Percentiles rank a stretch among this genome's conserved stretches.
phyloP scores from a whole-genome alignment of 37 sponge, comb jelly and placozoan species.

The Ianthella basta region DNA sequence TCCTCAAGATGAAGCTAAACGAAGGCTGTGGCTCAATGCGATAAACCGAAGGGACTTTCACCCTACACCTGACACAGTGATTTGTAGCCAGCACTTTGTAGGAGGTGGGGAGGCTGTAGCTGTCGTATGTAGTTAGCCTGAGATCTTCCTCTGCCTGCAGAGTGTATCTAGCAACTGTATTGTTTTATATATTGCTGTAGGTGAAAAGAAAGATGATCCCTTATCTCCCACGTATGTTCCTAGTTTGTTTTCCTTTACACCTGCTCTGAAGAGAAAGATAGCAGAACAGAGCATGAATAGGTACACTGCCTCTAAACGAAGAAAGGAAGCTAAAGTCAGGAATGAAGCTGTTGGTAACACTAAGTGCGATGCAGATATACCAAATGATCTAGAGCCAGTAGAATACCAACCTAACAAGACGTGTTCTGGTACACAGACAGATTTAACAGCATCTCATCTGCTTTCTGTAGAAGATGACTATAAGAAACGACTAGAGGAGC shows the following conservation, averaged over 20 bases:
- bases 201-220: conserved; percentile 24
- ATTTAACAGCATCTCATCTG: conserved; percentile 20
- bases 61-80: no score
- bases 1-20: conserved; percentile 32
- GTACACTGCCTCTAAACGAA: neutral
- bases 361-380: neutral
- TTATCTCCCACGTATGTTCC: conserved; percentile 49
- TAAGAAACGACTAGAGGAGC: conserved; percentile 12
- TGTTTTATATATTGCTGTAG: no score
- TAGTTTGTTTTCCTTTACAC: conserved; percentile 30
- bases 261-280: neutral
- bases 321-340: neutral
- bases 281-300: conserved; percentile 7
- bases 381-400: neutral
- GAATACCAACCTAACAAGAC: neutral
- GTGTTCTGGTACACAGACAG: conserved; percentile 43
- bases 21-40: conserved; percentile 37
- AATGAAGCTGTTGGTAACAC: neutral
- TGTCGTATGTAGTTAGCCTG: no score
- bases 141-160: no score
- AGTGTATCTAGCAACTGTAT: no score
- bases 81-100: no score
- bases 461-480: conserved; percentile 36
- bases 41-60: conserved; percentile 32
- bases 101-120: no score